Conservation (phyloP, 1,140 invertebrate species). For the Ips typographus region DNA sequence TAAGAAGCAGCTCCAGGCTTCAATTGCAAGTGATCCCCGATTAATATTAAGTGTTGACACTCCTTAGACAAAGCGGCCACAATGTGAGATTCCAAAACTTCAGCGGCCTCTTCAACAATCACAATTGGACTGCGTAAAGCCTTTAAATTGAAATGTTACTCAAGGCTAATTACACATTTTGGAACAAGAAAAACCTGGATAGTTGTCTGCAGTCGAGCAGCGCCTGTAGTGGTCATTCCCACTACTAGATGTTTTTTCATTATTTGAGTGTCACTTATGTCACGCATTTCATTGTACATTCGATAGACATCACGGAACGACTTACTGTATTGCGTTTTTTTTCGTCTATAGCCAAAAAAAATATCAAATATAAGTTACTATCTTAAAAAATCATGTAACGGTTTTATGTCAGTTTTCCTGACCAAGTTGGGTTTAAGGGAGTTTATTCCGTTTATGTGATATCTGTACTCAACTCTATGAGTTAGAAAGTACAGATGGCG, state of each 20-base stretch:
- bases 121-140: conserved; percentile 64
- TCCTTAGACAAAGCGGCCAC: conserved; percentile 66
- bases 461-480: too few species aligned
- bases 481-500: too few species aligned
- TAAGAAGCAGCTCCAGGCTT: conserved; percentile 65
- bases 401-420: too few species aligned
- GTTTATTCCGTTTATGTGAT: too few species aligned
- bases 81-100: conserved; percentile 79
- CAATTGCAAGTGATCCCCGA: conserved; percentile 72
- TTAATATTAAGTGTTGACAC: conserved; percentile 78
- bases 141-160: neutral
- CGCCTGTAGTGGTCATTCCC: conserved; percentile 78
- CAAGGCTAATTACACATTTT: too few species aligned
- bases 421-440: too few species aligned
- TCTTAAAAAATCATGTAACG: too few species aligned
- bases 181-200: conserved; percentile 47
- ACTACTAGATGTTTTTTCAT: conserved; percentile 57
- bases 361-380: too few species aligned
- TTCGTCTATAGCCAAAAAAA: neutral
- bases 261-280: conserved; percentile 49
- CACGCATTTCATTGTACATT: conserved; percentile 49
- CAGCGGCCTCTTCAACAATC: conserved; percentile 84
- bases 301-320: conserved; percentile 49
- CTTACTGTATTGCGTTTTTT: conserved; percentile 11
- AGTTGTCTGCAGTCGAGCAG: conserved; percentile 66